Percentiles rank a stretch among this genome's conserved stretches.
phyloP scores from a whole-genome alignment of 2,888 invertebrate genomes.

The Ypsolopha sequella region DNA sequence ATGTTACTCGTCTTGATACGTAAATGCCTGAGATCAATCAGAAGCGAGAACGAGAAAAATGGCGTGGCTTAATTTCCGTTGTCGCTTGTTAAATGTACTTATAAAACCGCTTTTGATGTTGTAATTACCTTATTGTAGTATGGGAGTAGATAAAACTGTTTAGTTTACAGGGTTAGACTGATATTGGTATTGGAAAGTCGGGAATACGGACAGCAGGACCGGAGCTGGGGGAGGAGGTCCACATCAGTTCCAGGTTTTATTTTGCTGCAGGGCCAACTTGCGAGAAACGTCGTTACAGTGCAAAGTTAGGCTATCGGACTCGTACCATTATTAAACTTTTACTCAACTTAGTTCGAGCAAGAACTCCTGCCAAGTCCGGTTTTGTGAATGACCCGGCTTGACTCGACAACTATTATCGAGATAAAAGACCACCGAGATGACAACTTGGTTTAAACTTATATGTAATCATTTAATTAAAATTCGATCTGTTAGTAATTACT shows the following conservation, averaged over 20 bases:
- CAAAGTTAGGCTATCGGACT: slow-evolving; percentile 44
- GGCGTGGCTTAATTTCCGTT: too few relatives aligned
- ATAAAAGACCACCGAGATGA: too few relatives aligned
- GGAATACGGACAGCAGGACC: not conserved
- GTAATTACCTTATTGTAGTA: too few relatives aligned
- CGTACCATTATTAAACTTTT: slow-evolving; percentile 52
- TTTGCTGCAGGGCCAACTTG: slow-evolving; percentile 32
- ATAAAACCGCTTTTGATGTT: too few relatives aligned
- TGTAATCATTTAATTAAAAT: not conserved
- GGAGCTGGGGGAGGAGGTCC: not conserved
- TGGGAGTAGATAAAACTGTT: too few relatives aligned
- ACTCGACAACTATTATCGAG: too few relatives aligned
- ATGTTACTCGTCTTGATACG: too few relatives aligned
- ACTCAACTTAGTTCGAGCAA: slow-evolving; percentile 34
- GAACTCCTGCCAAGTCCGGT: slow-evolving; percentile 13
- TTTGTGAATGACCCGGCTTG: too few relatives aligned
- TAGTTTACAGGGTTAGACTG: not conserved
- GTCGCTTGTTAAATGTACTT: too few relatives aligned
- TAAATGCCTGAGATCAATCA: too few relatives aligned
- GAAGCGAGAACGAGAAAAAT: too few relatives aligned
- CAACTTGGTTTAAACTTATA: too few relatives aligned
- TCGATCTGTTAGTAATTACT: not conserved
- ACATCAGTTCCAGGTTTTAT: slow-evolving; percentile 29
- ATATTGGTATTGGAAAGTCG: slow-evolving; percentile 4
- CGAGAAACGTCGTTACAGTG: slow-evolving; percentile 30